Evolutionary conservation across 2,797 vertebrate species (phyloP).

Genomic region (Pangasius sanitwongsei): DNA sequence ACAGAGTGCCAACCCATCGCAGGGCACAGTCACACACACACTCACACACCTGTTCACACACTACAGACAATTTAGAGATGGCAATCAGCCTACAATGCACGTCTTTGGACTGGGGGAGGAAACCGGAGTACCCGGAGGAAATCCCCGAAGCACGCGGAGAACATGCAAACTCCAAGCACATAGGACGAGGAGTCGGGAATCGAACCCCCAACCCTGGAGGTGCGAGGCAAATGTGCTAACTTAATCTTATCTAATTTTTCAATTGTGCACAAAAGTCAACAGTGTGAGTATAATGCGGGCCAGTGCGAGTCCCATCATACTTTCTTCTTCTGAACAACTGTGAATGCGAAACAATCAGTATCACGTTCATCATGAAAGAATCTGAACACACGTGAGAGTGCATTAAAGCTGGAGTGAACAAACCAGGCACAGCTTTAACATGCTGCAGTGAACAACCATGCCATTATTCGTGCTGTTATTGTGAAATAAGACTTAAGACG

Average conservation of each 20-base stretch:
- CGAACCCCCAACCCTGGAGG: too few relatives aligned
- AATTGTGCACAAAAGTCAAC: not conserved
- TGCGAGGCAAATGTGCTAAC: too few relatives aligned
- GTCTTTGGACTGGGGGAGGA: too few relatives aligned
- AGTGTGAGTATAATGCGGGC: not conserved
- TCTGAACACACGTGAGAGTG: slow-evolving; percentile 25
- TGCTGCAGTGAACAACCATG: slow-evolving; percentile 69
- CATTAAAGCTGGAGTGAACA: slow-evolving; percentile 52
- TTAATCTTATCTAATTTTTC: not conserved
- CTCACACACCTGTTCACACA: too few relatives aligned
- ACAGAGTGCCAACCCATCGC: too few relatives aligned
- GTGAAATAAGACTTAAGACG: slow-evolving; percentile 71
- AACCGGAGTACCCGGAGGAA: too few relatives aligned
- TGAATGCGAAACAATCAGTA: not conserved
- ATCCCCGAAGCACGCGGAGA: too few relatives aligned
- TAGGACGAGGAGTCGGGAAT: too few relatives aligned
- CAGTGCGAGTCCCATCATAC: not conserved
- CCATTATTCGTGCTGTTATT: slow-evolving; percentile 72
- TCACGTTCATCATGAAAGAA: not conserved
- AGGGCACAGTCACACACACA: too few relatives aligned
- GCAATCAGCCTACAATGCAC: too few relatives aligned
- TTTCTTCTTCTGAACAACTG: not conserved
- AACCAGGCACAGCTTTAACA: slow-evolving; percentile 64
- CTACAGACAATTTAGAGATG: too few relatives aligned
- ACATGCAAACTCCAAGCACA: too few relatives aligned